Evolutionary conservation across 2,797 vertebrate species (phyloP), one percentile per base, ranked within the genome.

Genomic region (Sphaeramia orbicularis): DNA sequence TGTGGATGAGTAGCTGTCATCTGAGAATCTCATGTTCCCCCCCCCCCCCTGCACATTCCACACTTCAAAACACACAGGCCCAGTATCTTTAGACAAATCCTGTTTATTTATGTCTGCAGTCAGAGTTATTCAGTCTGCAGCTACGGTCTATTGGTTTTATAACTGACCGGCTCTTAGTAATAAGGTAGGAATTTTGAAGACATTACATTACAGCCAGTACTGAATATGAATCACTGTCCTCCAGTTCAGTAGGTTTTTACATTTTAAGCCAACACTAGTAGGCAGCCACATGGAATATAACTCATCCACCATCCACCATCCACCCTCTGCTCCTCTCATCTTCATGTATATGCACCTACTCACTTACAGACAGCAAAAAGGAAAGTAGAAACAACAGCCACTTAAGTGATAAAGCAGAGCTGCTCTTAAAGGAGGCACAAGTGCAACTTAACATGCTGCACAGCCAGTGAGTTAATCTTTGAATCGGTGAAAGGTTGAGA

Each of bases 391-490:
- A 64, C 21, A 50, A 57, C 18, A 72, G n/a, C 55, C 48, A 72
- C 74, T 74, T 69, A 47, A 59, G 51, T 57, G 54, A 64, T 43
- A 58, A 41, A 76, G 57, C 7, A 5, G 32, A 74, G 47, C 27
- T 10, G 64, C 66, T 80, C 68, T 84, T 71, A 67, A 55, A 73
- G 50, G 53, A 51, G 43, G 21, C 59, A 48, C 14, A 1, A 70
- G 47, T 55, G 32, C 62, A 67, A 10, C 16, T 80, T 85, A 69
- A 59, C 30, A 60, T 56, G 56, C 62, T 54, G n/a, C 54, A 54
- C 50, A 65, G 53, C 15, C 45, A 45, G 52, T 2, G 47, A 65
- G 68, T 75, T 80, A 62, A 86, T 81, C 65, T 74, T 13, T 44
- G 45, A 52, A 71, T 74, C 61, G 71, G 58, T 35, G 18, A 67